Percentiles rank a stretch among this genome's conserved stretches.
Evolutionary conservation across 2,113 vertebrate species (phyloP).

Genomic region (Bubo bubo): DNA sequence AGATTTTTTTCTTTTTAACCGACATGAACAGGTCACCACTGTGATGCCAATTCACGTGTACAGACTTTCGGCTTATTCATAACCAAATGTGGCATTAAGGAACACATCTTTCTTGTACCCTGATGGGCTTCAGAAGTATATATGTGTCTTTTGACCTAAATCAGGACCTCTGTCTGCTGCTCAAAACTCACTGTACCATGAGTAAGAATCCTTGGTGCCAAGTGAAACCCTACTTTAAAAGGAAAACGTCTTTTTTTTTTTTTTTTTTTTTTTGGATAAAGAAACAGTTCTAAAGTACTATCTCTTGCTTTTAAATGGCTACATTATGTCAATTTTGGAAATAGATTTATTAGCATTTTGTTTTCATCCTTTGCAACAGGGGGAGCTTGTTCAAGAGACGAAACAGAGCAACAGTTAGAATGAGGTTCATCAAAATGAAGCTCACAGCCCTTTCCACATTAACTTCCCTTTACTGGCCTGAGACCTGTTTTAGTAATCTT

Average conservation of each 20-base stretch:
- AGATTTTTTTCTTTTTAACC: not conserved
- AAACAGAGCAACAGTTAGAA: not conserved
- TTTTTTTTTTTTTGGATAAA: not conserved
- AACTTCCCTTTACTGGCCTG: not conserved
- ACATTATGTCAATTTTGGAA: not conserved
- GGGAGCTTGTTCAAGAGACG: not conserved
- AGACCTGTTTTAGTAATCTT: not conserved
- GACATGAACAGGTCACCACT: not conserved
- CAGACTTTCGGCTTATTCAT: not conserved
- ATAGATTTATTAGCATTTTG: not conserved
- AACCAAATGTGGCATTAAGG: not conserved
- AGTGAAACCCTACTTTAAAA: not conserved
- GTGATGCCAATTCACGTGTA: not conserved
- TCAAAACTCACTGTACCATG: not conserved
- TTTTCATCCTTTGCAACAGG: not conserved
- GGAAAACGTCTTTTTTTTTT: not conserved
- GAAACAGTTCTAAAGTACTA: not conserved
- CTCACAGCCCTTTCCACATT: not conserved
- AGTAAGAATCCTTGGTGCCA: not conserved
- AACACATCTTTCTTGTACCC: not conserved
- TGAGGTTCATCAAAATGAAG: not conserved
- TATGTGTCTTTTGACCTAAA: not conserved
- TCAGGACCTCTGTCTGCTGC: not conserved
- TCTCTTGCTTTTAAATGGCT: not conserved
- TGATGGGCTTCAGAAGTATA: not conserved